These are phyloP conservation scores for Diarsia rubi DNA, from an alignment of 2,888 invertebrate species.

Conservation along the genomic window DNA sequence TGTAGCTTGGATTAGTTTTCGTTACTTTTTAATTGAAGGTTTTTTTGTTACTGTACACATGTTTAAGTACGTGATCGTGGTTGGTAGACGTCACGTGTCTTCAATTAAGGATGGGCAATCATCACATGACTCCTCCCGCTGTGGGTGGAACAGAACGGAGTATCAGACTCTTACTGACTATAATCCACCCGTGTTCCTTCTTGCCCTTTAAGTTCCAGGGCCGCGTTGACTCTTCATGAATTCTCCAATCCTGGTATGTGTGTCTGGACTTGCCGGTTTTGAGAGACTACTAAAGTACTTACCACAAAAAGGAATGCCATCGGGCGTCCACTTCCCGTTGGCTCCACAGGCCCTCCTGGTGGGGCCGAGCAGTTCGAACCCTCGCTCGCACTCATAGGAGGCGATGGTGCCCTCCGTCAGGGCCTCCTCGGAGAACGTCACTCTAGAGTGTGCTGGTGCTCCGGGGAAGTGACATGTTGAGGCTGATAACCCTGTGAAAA, in stretches of 20 bases:
- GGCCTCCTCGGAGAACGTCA: slow-evolving; percentile 94
- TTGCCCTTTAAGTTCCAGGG: too few relatives aligned
- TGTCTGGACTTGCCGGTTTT: neutral
- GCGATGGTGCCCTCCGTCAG: slow-evolving; percentile 93
- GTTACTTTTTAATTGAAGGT: neutral
- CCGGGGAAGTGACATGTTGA: slow-evolving; percentile 96
- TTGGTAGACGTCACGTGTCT: too few relatives aligned
- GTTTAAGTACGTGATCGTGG: neutral
- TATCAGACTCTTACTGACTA: too few relatives aligned
- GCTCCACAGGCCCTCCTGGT: slow-evolving; percentile 94
- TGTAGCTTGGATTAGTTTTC: neutral
- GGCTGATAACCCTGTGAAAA: slow-evolving; percentile 73
- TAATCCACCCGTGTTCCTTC: too few relatives aligned
- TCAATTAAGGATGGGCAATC: too few relatives aligned
- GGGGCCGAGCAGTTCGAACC: slow-evolving; percentile 97
- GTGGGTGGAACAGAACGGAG: too few relatives aligned
- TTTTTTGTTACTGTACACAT: neutral
- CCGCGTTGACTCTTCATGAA: too few relatives aligned
- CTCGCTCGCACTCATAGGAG: slow-evolving; percentile 96
- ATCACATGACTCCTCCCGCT: too few relatives aligned
- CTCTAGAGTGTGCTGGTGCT: slow-evolving; percentile 96
- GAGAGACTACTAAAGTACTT: slow-evolving; percentile 83
- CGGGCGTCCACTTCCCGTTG: slow-evolving; percentile 95
- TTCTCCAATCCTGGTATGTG: too few relatives aligned
- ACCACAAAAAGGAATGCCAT: slow-evolving; percentile 98